A percentile compares a stretch with the other conserved stretches of the same genome.
These are phyloP conservation scores for Nestor notabilis DNA, from an alignment of 2,113 vertebrate species.

Conservation along the genomic window DNA sequence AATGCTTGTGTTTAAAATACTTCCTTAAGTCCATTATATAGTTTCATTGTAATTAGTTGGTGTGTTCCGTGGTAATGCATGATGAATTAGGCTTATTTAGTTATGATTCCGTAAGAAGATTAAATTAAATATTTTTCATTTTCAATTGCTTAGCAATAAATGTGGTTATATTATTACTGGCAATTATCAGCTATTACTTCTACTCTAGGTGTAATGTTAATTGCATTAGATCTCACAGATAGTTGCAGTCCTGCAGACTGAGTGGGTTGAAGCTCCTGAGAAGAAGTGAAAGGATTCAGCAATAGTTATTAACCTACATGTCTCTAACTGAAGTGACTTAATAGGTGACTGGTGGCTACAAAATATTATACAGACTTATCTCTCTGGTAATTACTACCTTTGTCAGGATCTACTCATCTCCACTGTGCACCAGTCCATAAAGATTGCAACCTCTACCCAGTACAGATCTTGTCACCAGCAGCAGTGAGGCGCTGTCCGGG, in stretches of 20 bases:
- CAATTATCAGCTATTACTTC: background rate
- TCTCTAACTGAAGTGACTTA: background rate
- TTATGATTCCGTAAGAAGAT: background rate
- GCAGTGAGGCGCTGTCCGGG: background rate
- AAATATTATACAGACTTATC: background rate
- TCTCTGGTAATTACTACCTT: background rate
- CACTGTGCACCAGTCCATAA: too few species aligned
- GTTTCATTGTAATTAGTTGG: background rate
- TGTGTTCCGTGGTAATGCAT: background rate
- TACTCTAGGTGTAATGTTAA: background rate
- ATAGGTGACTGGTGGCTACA: background rate
- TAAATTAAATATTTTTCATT: background rate
- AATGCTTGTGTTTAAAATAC: background rate
- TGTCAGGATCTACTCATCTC: background rate
- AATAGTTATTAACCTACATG: background rate
- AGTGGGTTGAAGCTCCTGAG: background rate
- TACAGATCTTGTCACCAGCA: background rate
- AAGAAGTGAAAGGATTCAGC: background rate
- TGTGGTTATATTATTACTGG: background rate
- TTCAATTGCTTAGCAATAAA: background rate
- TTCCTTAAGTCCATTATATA: background rate
- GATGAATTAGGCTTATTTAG: background rate
- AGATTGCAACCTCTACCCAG: accelerated
- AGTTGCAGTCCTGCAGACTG: background rate
- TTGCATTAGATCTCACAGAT: background rate